A percentile compares a stretch with the other conserved stretches of the same genome.
These are phyloP conservation scores for Apocrypta bakeri DNA, from an alignment of 1,140 invertebrate species.

Conservation along the genomic window DNA sequence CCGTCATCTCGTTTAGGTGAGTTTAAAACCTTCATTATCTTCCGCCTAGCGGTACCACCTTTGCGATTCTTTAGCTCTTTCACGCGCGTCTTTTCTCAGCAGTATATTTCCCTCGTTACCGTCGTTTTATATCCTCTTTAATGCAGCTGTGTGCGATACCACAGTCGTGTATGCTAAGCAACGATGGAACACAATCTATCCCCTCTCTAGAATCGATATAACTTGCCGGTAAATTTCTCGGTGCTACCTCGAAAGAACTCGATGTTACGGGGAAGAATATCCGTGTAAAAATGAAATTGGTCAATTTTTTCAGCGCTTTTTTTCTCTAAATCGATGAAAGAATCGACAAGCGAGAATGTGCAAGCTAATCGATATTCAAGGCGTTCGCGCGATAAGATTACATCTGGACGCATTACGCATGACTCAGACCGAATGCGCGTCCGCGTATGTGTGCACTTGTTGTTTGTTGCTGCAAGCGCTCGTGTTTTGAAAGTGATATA, in stretches of 20 bases:
- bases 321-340: not conserved
- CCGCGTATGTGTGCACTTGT: not conserved
- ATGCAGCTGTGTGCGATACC: no score
- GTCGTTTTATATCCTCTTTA: no score
- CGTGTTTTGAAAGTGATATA: not conserved
- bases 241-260: no score
- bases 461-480: not conserved
- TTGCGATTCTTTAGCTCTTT: not conserved
- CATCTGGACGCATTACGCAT: slow-evolving; percentile 5
- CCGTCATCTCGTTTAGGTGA: not conserved
- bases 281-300: no score
- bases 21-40: not conserved
- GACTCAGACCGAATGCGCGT: not conserved
- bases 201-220: no score
- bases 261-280: no score
- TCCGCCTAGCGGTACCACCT: not conserved
- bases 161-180: no score
- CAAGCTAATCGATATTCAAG: not conserved
- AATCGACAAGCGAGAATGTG: not conserved
- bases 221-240: no score
- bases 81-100: not conserved
- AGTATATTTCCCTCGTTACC: not conserved
- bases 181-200: no score
- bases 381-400: slow-evolving; percentile 14
- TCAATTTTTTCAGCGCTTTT: no score